phyloP scores from a whole-genome alignment of 64 coral and sea anemone genomes.

The Stichodactyla helianthus region DNA sequence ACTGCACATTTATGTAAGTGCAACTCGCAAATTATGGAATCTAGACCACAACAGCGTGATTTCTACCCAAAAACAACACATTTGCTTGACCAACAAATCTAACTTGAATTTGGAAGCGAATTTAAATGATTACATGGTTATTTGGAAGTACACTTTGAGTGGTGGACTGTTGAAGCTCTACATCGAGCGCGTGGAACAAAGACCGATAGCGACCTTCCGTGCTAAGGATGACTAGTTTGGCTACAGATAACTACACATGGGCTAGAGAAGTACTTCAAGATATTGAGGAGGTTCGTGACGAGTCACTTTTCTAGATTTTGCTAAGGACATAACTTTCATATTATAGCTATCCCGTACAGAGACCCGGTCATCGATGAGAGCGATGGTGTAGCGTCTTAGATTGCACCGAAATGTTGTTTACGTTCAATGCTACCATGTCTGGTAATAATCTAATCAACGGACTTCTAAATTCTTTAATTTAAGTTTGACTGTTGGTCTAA shows the following conservation, averaged over 20 bases:
- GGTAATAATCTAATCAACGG: background rate
- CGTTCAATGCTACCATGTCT: background rate
- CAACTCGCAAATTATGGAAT: conserved; percentile 12
- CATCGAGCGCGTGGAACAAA: conserved; percentile 1
- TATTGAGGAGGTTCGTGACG: conserved; percentile 32
- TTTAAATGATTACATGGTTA: background rate
- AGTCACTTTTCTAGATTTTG: conserved; percentile 27
- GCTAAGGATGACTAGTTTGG: background rate
- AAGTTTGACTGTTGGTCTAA: background rate
- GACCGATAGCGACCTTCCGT: background rate
- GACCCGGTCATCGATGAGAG: background rate
- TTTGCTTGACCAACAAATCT: background rate
- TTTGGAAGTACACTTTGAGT: background rate
- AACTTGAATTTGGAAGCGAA: background rate
- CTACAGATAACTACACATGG: conserved; percentile 30
- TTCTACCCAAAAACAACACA: background rate
- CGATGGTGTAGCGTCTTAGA: background rate
- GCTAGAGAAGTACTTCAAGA: conserved; percentile 46
- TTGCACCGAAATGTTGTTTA: conserved; percentile 11
- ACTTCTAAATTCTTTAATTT: background rate
- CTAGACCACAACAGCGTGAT: background rate
- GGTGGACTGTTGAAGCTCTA: background rate
- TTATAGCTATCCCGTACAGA: conserved; percentile 2
- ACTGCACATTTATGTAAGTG: conserved; percentile 12
- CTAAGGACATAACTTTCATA: background rate